phyloP scores from a whole-genome alignment of 2,113 vertebrate genomes.

The Actenoides hombroni region DNA sequence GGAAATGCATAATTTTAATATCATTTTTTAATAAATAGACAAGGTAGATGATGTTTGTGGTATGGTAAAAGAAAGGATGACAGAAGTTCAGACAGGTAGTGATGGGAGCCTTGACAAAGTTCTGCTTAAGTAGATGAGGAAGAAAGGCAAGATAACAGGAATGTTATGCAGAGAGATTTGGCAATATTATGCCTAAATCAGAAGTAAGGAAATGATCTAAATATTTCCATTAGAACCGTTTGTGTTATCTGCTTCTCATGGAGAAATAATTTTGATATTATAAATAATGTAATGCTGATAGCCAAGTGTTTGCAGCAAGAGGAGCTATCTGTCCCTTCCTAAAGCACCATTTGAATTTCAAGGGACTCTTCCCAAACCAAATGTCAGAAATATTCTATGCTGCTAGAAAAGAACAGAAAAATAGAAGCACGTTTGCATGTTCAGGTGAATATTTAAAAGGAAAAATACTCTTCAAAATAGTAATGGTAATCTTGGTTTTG shows the following conservation, averaged over 20 bases:
- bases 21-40: neutral
- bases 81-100: neutral
- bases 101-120: neutral
- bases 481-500: neutral
- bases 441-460: neutral
- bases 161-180: neutral
- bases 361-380: neutral
- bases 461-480: neutral
- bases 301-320: neutral
- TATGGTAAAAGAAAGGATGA: neutral
- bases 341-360: slow-evolving; percentile 20
- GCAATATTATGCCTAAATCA: neutral
- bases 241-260: neutral
- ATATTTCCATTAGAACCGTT: neutral
- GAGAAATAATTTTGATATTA: neutral
- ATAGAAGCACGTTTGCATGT: neutral
- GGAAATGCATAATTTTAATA: neutral
- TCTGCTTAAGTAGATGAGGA: neutral
- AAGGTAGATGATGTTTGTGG: neutral
- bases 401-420: neutral
- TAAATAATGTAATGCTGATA: neutral
- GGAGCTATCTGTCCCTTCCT: neutral
- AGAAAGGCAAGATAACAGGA: neutral
- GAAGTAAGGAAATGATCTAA: neutral
- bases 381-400: slow-evolving; percentile 12